phyloP scores from a whole-genome alignment of 2,888 invertebrate genomes.

The Diaphora mendica region DNA sequence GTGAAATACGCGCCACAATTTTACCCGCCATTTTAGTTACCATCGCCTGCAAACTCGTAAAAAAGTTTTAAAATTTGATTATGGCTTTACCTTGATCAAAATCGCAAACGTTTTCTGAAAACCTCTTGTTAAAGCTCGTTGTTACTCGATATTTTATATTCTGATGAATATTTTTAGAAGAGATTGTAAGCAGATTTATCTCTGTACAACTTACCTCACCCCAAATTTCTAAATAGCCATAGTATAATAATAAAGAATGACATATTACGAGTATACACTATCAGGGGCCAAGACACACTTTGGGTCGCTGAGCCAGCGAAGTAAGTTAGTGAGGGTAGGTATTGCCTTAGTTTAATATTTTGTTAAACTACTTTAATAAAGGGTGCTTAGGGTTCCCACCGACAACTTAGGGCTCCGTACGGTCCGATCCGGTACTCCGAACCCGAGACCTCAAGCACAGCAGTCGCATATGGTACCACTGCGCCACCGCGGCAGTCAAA shows the following conservation, averaged over 20 bases:
- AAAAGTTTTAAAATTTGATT: conserved; percentile 5
- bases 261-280: too few species aligned
- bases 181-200: not conserved
- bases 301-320: too few species aligned
- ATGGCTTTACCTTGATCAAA: not conserved
- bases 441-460: too few species aligned
- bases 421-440: too few species aligned
- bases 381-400: too few species aligned
- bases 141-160: not conserved
- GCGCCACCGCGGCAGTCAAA: not conserved
- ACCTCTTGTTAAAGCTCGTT: not conserved
- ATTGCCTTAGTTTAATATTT: not conserved
- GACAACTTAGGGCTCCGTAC: too few species aligned
- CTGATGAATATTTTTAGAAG: not conserved
- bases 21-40: conserved; percentile 24
- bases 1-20: conserved; percentile 12
- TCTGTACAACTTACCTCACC: not conserved
- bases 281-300: not conserved
- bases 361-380: too few species aligned
- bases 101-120: not conserved
- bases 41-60: conserved; percentile 8
- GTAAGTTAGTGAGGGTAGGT: not conserved
- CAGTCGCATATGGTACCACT: too few species aligned
- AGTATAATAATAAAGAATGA: not conserved
- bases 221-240: not conserved